Percentiles rank a stretch among this genome's conserved stretches.
Evolutionary conservation across 2,113 vertebrate genomes (phyloP).

Genomic region (Bubo bubo): DNA sequence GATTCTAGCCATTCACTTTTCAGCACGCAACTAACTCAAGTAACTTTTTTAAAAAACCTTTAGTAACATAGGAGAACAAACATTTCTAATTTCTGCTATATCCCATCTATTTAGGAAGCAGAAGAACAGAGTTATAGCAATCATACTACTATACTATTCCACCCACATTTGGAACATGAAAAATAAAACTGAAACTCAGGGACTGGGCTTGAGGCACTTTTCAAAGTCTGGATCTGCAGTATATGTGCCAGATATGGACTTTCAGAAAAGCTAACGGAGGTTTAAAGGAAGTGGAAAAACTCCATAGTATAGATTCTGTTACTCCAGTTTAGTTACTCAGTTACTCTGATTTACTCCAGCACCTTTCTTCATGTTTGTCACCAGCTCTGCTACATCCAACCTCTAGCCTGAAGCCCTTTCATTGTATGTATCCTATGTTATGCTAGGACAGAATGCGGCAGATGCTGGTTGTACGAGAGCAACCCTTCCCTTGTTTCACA

Average conservation of each 20-base stretch:
- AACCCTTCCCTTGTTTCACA: background rate
- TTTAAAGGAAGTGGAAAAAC: background rate
- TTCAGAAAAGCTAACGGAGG: background rate
- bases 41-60: background rate
- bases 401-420: background rate
- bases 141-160: background rate
- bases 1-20: background rate
- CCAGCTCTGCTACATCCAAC: background rate
- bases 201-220: background rate
- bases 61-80: background rate
- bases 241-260: accelerated
- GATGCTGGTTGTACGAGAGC: too few relatives aligned
- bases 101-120: background rate
- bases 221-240: background rate
- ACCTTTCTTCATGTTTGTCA: background rate
- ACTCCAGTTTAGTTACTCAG: background rate
- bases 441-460: background rate
- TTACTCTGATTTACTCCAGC: background rate
- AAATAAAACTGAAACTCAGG: background rate
- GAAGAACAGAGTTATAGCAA: background rate
- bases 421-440: background rate
- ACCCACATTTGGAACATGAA: background rate
- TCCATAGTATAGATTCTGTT: accelerated
- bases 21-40: background rate
- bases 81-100: background rate